phyloP scores from a whole-genome alignment of 2,888 invertebrate genomes.

The Melinaea marsaeus region DNA sequence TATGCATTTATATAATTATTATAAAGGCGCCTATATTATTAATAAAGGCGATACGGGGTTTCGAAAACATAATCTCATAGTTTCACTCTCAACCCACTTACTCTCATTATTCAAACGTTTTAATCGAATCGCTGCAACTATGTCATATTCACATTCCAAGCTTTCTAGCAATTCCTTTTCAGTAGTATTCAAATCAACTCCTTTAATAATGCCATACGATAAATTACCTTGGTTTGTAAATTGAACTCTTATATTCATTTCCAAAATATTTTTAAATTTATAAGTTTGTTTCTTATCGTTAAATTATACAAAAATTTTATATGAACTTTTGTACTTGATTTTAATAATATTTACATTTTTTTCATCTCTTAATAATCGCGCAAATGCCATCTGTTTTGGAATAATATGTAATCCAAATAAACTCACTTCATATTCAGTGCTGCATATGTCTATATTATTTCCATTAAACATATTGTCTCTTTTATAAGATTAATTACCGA shows the following conservation, averaged over 20 bases:
- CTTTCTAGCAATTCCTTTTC: conserved; percentile 15
- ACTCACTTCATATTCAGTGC: too few relatives aligned
- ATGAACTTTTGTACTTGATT: conserved; percentile 29
- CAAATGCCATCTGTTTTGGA: conserved; percentile 32
- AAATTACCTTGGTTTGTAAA: conserved; percentile 16
- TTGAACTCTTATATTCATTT: conserved; percentile 21
- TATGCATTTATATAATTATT: too few relatives aligned
- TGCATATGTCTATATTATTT: too few relatives aligned
- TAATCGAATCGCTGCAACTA: conserved; percentile 22
- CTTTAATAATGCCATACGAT: conserved; percentile 25
- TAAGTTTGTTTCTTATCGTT: conserved; percentile 18
- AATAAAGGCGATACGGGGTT: too few relatives aligned
- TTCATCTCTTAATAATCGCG: conserved; percentile 27
- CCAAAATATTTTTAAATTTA: conserved; percentile 24
- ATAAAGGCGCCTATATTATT: too few relatives aligned
- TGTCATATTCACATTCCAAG: conserved; percentile 16
- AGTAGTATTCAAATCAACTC: too few relatives aligned
- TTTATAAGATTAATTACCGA: too few relatives aligned
- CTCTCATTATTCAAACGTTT: conserved; percentile 4
- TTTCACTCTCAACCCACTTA: too few relatives aligned
- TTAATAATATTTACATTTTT: conserved; percentile 24
- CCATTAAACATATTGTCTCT: too few relatives aligned
- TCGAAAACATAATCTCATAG: too few relatives aligned
- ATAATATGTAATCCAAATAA: conserved; percentile 1
- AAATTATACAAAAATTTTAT: conserved; percentile 28